Base-by-base conservation (phyloP, 2,113 vertebrate genomes). In the Percina caprodes region DNA sequence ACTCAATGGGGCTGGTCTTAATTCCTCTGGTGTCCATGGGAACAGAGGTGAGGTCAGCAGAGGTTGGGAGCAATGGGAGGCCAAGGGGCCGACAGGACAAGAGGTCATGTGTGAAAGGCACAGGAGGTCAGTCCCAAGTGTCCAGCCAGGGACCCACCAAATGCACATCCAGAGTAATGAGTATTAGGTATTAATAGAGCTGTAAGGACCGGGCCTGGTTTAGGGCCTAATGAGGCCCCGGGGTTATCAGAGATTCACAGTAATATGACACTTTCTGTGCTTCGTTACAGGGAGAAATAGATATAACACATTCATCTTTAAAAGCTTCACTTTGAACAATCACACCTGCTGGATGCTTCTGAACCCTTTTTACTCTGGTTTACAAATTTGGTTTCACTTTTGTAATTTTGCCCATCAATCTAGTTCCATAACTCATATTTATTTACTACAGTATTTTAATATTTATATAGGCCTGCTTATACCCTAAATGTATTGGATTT, bases 171-270 rank as follows among this genome's bases (percentile, higher is more conserved):
- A 33, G 54, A 69, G 70, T 74, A 82, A 83, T 86, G 83, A 85
- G 80, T 60, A 46, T 83, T 68, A 77, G 77, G 88, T 90, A 82
- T 88, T 82, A 87, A 90, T 86, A 81, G 77, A 77, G 87, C 79
- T 88, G 83, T 88, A 88, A 66, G 79, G 78, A 82, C 63, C 52
- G 1, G 74, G 24, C 12, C 48, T 2, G 67, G 60, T 86, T 88
- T 74, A 66, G 51, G 69, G 39, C 39, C 68, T 92, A 92, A 93
- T 85, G 91, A 90, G 92, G 65, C 92, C 83, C 88, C 0, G 2
- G 92, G 86, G 92, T 89, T 84, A 88, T 93, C 49, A 89, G 51
- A 86, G 55, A 93, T 89, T 85, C 92, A 93, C 39, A 79, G 86
- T 65, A 9, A 86, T 70, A 60, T 58, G 54, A 80, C 59, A 85